Evolutionary conservation across 2,888 invertebrate species (phyloP).

Genomic region (Muscina levida): DNA sequence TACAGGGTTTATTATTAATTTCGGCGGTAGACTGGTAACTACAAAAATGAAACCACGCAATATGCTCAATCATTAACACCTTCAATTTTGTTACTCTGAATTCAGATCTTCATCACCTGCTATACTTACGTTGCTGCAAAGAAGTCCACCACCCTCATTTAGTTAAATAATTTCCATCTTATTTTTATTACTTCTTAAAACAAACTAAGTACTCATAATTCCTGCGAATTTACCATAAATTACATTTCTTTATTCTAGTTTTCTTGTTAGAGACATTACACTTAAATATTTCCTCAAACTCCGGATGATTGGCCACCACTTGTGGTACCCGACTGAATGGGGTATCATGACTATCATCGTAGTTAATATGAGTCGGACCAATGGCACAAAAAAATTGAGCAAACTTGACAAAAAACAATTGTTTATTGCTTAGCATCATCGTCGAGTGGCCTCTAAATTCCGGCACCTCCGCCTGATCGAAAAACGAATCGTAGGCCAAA

Average conservation of each 20-base stretch:
- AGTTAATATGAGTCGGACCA: conserved; percentile 51
- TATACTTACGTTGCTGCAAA: too few species aligned
- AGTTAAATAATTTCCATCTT: too few species aligned
- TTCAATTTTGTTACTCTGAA: too few species aligned
- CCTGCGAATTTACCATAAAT: conserved; percentile 53
- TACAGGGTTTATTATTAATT: too few species aligned
- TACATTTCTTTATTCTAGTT: conserved; percentile 34
- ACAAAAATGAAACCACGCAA: too few species aligned
- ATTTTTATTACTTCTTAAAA: too few species aligned
- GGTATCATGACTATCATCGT: conserved; percentile 64
- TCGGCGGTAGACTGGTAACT: too few species aligned
- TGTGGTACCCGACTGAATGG: conserved; percentile 65
- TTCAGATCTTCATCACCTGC: too few species aligned
- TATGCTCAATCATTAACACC: too few species aligned
- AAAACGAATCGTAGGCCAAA: conserved; percentile 68
- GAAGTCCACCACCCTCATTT: too few species aligned
- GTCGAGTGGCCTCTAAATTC: neutral
- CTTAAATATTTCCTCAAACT: conserved; percentile 65
- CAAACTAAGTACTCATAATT: too few species aligned
- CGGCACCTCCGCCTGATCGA: neutral
- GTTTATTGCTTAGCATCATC: conserved; percentile 44
- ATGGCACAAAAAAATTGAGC: conserved; percentile 69
- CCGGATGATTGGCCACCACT: conserved; percentile 64
- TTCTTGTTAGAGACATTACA: conserved; percentile 46
- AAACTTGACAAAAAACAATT: conserved; percentile 69